phyloP scores from a whole-genome alignment of 2,113 vertebrate species.

The Pseudolaguvia tuberculata region DNA sequence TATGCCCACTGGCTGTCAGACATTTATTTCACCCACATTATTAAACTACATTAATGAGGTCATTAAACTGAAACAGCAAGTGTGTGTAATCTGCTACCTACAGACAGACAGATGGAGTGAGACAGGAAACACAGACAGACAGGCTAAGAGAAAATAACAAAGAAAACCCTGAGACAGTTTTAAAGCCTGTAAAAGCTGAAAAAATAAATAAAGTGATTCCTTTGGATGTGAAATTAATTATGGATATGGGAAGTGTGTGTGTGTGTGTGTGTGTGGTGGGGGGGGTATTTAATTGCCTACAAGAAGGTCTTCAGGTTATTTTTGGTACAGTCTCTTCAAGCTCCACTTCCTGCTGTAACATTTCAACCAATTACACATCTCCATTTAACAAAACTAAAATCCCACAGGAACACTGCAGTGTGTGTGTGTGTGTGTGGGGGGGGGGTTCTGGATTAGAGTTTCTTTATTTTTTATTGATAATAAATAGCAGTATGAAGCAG shows the following conservation, averaged over 20 bases:
- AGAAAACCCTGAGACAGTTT: neutral
- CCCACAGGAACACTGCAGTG: no score
- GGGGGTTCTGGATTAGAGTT: no score
- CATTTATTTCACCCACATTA: no score
- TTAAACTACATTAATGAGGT: conserved; percentile 1
- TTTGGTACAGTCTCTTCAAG: neutral
- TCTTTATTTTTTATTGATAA: neutral
- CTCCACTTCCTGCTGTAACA: neutral
- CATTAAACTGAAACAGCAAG: conserved; percentile 24
- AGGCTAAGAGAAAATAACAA: neutral
- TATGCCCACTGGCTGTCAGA: neutral
- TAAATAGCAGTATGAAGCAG: neutral
- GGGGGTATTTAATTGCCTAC: neutral
- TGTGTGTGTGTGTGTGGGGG: neutral
- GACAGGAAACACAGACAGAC: neutral
- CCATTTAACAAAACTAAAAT: no score
- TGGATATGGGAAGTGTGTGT: conserved; percentile 2
- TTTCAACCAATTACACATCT: neutral
- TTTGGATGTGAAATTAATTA: neutral
- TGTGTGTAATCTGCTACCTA: neutral
- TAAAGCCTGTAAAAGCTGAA: neutral
- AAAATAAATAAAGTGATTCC: conserved; percentile 14
- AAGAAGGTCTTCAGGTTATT: neutral
- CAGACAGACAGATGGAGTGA: neutral
- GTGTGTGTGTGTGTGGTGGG: neutral